phyloP scores from a whole-genome alignment of 2,797 vertebrate species.

The Pangasius larnaudii region DNA sequence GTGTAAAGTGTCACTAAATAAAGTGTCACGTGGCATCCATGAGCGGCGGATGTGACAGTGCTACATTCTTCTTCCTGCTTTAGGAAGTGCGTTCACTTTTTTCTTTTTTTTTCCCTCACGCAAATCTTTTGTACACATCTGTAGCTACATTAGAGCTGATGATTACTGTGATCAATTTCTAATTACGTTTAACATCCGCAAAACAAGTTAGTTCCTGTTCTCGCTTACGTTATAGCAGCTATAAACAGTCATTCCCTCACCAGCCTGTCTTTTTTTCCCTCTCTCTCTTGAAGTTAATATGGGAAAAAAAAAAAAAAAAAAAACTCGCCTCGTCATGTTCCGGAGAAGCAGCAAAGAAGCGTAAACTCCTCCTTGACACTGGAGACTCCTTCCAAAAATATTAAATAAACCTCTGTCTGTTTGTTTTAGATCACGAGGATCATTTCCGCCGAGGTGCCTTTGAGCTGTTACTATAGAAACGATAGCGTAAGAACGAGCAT shows the following conservation, averaged over 20 bases:
- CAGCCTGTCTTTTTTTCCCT: neutral
- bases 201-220: neutral
- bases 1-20: neutral
- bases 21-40: neutral
- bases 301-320: no score
- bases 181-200: no score
- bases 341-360: neutral
- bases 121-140: no score
- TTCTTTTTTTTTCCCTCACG: no score
- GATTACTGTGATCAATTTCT: no score
- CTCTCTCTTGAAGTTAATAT: no score
- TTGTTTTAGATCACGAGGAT: neutral
- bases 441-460: neutral
- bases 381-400: neutral
- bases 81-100: no score
- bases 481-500: neutral
- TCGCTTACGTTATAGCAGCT: neutral
- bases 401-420: neutral
- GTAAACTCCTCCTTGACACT: no score
- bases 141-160: neutral
- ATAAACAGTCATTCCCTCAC: neutral
- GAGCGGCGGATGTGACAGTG: no score
- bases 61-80: no score
- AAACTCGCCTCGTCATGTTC: no score
- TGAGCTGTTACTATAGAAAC: neutral